Base-by-base conservation (phyloP, 1,140 invertebrate genomes). In the Scaptomyza pallida region DNA sequence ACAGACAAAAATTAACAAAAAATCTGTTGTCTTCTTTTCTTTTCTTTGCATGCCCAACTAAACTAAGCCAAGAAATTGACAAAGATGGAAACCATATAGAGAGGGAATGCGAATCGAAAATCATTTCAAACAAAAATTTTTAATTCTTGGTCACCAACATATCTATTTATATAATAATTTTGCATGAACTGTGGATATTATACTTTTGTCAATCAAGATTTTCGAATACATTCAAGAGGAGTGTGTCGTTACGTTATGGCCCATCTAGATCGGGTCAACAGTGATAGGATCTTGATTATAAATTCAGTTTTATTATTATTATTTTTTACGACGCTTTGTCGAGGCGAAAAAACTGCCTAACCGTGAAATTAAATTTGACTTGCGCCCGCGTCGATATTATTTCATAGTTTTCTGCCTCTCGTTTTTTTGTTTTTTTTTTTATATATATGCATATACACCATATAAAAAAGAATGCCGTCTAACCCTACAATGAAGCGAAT, bases 311-410 rank as follows among this genome's bases (percentile, higher is more conserved):
- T 80, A 52, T 72, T 63, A 30, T 12, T 69, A 33, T 37, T 68
- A 57, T 57, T 64, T 52, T 71, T 37, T 69, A 44, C 51, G 44
- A 33, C 52, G 61, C 33, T 16, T 12, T 56, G 41, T 21, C 48
- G 21, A 37, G 21, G 41, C n/a, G n/a, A 50, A 67, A 30, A 54
- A 78, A 67, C 54, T 79, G 69, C 64, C 78, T 76, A 73, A 81
- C 80, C 86, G 86, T 89, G 86, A 89, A 89, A 89, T 89, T 89
- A 89, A 89, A 89, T 89, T 89, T 89, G 75, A 81, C 71, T 85
- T 57, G 77, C 57, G 47, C 61, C 30, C 56, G 41, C 61, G 37
- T 65, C 72, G 43, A 88, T 86, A 81, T 61, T 50, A 85, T 81
- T 86, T 73, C 63, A 75, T 73, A 75, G 75, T 85, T 72, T 65